Base-by-base conservation (phyloP, 2,797 vertebrate genomes). In the Sebastolobus altivelis region DNA sequence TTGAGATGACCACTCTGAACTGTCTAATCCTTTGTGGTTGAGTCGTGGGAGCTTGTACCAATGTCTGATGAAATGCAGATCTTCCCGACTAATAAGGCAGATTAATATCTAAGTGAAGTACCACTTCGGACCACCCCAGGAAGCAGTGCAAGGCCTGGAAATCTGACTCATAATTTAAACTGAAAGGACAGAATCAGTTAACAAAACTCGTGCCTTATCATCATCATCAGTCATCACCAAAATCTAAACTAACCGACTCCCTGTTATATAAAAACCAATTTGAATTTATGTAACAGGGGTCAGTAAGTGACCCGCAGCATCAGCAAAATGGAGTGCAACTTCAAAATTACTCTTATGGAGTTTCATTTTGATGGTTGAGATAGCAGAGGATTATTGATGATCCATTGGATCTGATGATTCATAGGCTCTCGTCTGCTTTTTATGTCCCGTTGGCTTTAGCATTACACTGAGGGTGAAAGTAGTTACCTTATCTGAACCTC, bases 121-220 rank as follows among this genome's bases (percentile, higher is more conserved):
- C 77, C 80, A 79, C 84, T 89, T 87, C 38, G 54, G 74, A 82
- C 75, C 73, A 81, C 67, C 71, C 65, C 49, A 66, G 75, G 80
- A 88, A 81, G 65, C 70, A 72, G 71, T 56, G 63, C 61, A 70
- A 76, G 79, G 67, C 56, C 25, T 1, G 25, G 72, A 82, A 78
- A 83, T 87, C 54, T 75, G 80, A 35, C 37, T 85, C 73, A 68
- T 89, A 75, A 92, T 87, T 92, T 77, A 86, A 81, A 85, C 77
- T 85, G 72, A 89, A 92, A 88, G 69, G 77, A 77, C 74, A 81
- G 65, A 92, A 91, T 84, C 71, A 78, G 77, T 91, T 84, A 92
- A 83, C 71, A 79, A 80, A 82, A 85, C 54, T 9, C 74, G 54
- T 75, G 74, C 89, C 84, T 82, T 84, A 89, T 93, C 85, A 52